Evolutionary conservation across 1,140 invertebrate species (phyloP).

Genomic region (Chionoecetes opilio): DNA sequence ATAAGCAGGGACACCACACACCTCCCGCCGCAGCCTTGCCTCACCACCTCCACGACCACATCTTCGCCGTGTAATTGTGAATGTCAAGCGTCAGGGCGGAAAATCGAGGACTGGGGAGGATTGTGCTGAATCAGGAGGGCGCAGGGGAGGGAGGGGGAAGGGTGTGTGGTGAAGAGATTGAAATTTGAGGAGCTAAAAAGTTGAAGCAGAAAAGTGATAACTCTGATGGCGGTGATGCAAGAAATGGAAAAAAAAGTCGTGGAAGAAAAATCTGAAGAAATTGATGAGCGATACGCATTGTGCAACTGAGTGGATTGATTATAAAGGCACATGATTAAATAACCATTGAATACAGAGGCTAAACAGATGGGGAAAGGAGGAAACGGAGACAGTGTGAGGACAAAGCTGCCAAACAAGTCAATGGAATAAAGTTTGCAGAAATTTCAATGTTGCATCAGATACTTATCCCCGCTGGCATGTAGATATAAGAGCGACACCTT

Average conservation of each 20-base stretch:
- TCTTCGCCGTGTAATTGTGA: not conserved
- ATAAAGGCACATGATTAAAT: not conserved
- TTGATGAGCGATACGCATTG: not conserved
- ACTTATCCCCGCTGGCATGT: not conserved
- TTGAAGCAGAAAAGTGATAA: constrained; percentile 6
- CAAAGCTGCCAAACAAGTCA: not conserved
- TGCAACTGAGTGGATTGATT: not conserved
- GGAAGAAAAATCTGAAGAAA: not conserved
- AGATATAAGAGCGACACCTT: not conserved
- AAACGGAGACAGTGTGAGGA: not conserved
- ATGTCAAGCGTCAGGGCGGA: constrained; percentile 15
- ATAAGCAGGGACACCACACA: not conserved
- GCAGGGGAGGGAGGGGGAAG: not conserved
- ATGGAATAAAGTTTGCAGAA: not conserved
- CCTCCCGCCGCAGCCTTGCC: not conserved
- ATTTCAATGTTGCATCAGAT: constrained; percentile 2
- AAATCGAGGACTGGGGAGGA: constrained; percentile 16
- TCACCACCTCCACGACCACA: not conserved
- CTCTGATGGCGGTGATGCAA: not conserved
- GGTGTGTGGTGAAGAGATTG: not conserved
- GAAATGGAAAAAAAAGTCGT: not conserved
- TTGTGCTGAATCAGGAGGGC: constrained; percentile 25
- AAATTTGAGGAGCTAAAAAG: not conserved
- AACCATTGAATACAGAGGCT: not conserved
- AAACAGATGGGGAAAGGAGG: not conserved